phyloP scores from a whole-genome alignment of 2,888 invertebrate genomes.

The Hypena proboscidalis region DNA sequence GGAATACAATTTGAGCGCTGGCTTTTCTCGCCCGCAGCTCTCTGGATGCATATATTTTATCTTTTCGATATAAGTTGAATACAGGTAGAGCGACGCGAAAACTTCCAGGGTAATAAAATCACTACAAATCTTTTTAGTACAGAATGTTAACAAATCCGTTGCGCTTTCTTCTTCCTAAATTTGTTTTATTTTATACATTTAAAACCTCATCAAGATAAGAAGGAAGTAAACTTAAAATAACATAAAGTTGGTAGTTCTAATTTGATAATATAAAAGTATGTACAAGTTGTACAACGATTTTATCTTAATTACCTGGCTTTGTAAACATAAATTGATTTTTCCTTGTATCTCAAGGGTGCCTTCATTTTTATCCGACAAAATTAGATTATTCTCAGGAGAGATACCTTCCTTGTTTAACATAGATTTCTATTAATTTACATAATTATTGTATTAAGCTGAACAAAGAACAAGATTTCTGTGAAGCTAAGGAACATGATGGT shows the following conservation, averaged over 20 bases:
- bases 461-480: conserved; percentile 7
- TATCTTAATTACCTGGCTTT: conserved; percentile 10
- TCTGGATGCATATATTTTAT: conserved; percentile 52
- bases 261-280: no score
- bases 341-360: conserved; percentile 23
- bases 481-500: no score
- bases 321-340: conserved; percentile 23
- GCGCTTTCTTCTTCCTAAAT: background rate
- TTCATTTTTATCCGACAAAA: conserved; percentile 36
- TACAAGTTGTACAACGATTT: no score
- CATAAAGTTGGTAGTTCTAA: no score
- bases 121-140: conserved; percentile 8
- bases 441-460: conserved; percentile 19
- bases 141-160: conserved; percentile 3
- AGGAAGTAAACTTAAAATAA: no score
- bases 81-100: conserved; percentile 20
- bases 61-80: conserved; percentile 38
- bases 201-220: no score
- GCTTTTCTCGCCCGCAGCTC: conserved; percentile 60
- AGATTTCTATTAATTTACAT: conserved; percentile 22
- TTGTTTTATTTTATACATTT: no score
- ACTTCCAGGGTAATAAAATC: conserved; percentile 18
- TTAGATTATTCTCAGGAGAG: conserved; percentile 30
- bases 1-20: conserved; percentile 65
- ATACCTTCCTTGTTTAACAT: conserved; percentile 25